phyloP scores from a whole-genome alignment of 2,797 vertebrate genomes.

The Huso huso region DNA sequence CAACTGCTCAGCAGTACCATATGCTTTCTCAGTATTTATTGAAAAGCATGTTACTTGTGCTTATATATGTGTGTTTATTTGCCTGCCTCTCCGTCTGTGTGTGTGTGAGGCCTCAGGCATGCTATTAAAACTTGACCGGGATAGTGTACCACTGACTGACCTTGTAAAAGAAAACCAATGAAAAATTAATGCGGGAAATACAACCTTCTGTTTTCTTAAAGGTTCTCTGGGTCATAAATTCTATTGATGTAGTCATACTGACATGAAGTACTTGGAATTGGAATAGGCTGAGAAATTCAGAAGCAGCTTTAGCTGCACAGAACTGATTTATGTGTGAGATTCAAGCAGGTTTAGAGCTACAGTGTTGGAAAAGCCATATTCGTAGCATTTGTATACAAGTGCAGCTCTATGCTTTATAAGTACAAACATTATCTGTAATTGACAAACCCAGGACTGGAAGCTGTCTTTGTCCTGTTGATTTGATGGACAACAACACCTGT shows the following conservation, averaged over 20 bases:
- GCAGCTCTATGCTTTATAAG: no score
- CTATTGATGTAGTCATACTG: slow-evolving; percentile 27
- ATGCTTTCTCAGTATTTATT: no score
- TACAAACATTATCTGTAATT: no score
- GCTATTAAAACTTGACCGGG: slow-evolving; percentile 28
- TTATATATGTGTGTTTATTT: no score
- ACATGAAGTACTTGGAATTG: slow-evolving; percentile 6
- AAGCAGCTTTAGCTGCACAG: slow-evolving; percentile 17
- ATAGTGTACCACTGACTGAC: slow-evolving; percentile 48
- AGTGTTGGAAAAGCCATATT: no score
- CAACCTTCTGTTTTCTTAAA: slow-evolving; percentile 42
- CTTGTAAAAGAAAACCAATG: slow-evolving; percentile 59
- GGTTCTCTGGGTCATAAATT: slow-evolving; percentile 39
- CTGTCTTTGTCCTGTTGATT: no score
- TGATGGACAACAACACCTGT: no score
- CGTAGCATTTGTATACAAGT: no score
- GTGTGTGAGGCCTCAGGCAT: slow-evolving; percentile 13
- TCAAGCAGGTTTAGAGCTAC: no score
- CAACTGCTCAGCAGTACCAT: neutral
- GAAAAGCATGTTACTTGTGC: no score
- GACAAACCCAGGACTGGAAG: no score
- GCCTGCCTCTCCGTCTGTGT: no score
- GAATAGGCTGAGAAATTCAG: slow-evolving; percentile 11
- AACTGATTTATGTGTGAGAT: slow-evolving; percentile 38
- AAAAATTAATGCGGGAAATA: slow-evolving; percentile 59